Evolutionary conservation across 1,140 invertebrate species (phyloP), one percentile per base, ranked within the genome.

Genomic region (Samia ricini): DNA sequence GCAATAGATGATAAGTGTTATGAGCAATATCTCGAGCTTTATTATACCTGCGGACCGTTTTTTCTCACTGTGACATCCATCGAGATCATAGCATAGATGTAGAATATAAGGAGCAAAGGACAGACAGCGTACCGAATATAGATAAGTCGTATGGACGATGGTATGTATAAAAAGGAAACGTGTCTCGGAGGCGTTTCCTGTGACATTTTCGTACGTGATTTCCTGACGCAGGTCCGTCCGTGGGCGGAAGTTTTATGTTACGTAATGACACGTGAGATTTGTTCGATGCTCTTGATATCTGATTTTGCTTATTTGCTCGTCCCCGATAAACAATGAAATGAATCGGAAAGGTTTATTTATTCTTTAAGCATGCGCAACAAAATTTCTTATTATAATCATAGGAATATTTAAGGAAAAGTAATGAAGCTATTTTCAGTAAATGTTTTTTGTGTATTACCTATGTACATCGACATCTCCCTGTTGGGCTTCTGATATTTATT

Each of bases 141-240:
- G 73, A 85, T 81, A 72, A 76, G 71, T 12, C 33, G 33, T 42
- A 65, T 12, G 33, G 8, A 42, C 33, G 7, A 12, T 42, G n/a
- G 33, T n/a, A n/a, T n/a, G n/a, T 62, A 61, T 64, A 61, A 56
- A 57, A 56, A 56, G 51, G 26, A 36, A 23, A 56, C 54, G 26
- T 19, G 56, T 10, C 56, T 36, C 5, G 29, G 68, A 56, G 33
- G 33, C 20, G 63, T 61, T 83, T 86, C 83, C 83, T 80, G 78
- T 72, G 77, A 85, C 77, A 77, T 68, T 79, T 83, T 67, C 61
- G 67, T 60, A 85, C 83, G 83, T 86, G 83, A 85, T 77, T 72
- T 88, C 83, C 85, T 81, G 69, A 12, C 6, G 10, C 33, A 42
- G 33, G 33, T 42, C 33, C 33, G 33, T 42, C 33, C 33, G 33